phyloP scores from a whole-genome alignment of 2,888 invertebrate species.

The Orchesellides sinensis region DNA sequence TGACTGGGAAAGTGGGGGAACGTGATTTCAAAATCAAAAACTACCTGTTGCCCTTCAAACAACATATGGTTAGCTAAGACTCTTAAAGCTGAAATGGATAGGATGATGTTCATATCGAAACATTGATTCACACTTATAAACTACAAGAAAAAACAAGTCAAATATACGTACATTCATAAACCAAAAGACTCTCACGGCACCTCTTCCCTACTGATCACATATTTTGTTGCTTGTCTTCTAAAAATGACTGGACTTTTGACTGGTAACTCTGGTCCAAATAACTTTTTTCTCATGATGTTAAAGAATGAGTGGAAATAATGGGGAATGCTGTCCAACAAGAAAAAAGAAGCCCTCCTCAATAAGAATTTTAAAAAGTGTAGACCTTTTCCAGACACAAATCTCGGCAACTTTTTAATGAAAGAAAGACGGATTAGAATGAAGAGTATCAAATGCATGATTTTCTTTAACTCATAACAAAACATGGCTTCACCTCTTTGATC shows the following conservation, averaged over 20 bases:
- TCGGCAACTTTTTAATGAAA: conserved; percentile 28
- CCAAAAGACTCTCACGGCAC: conserved; percentile 52
- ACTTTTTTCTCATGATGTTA: conserved; percentile 7
- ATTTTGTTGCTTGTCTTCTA: not conserved
- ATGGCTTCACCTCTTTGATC: conserved; percentile 29
- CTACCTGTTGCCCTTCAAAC: conserved; percentile 46
- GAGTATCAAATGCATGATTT: conserved; percentile 9
- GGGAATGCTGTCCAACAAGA: conserved; percentile 56
- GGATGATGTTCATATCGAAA: not conserved
- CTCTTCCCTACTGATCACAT: not conserved
- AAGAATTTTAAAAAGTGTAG: conserved; percentile 43
- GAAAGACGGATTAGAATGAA: not conserved
- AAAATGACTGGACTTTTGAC: conserved; percentile 9
- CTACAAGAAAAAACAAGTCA: not conserved
- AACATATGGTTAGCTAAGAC: conserved; percentile 47
- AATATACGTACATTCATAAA: not conserved
- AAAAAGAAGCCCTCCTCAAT: conserved; percentile 6
- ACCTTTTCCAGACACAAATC: conserved; percentile 57
- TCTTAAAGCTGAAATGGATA: not conserved
- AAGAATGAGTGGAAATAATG: conserved; percentile 48
- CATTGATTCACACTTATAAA: not conserved
- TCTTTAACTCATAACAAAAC: conserved; percentile 13
- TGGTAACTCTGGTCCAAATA: conserved; percentile 14
- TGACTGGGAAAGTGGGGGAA: conserved; percentile 6
- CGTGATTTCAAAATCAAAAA: conserved; percentile 30